Evolutionary conservation across 2,113 vertebrate genomes (phyloP).

Genomic region (Epinephelus fuscoguttatus): DNA sequence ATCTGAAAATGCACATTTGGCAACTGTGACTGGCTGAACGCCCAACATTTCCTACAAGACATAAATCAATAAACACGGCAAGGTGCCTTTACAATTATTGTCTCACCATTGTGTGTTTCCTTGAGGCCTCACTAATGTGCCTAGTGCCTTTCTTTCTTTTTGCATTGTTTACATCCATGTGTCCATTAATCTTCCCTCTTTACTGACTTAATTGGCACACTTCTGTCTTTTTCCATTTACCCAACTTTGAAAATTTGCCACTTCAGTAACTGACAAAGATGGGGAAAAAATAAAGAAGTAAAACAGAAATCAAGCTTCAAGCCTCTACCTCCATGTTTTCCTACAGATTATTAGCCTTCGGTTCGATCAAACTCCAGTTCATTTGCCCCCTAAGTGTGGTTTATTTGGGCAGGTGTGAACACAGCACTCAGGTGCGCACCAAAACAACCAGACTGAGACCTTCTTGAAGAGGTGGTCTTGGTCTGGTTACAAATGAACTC

Average conservation of each 20-base stretch:
- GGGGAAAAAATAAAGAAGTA: neutral
- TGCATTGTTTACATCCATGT: too few relatives aligned
- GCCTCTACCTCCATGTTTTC: too few relatives aligned
- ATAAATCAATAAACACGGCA: neutral
- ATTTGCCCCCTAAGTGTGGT: too few relatives aligned
- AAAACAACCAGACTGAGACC: too few relatives aligned
- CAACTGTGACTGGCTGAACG: neutral
- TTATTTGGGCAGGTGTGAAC: too few relatives aligned
- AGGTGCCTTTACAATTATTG: neutral
- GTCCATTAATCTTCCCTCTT: neutral
- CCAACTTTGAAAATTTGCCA: neutral
- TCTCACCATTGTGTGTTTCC: neutral
- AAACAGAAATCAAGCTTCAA: neutral
- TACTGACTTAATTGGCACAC: neutral
- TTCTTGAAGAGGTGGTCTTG: too few relatives aligned
- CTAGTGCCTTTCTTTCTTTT: neutral
- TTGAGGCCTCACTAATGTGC: neutral
- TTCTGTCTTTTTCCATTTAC: too few relatives aligned
- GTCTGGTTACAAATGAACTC: too few relatives aligned
- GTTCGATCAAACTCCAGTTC: too few relatives aligned
- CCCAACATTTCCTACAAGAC: neutral
- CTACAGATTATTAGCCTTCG: too few relatives aligned
- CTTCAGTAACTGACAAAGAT: neutral
- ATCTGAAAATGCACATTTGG: neutral
- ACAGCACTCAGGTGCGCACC: too few relatives aligned